Conservation (phyloP, 2,888 invertebrate species). For the Pyrrhia umbra region DNA sequence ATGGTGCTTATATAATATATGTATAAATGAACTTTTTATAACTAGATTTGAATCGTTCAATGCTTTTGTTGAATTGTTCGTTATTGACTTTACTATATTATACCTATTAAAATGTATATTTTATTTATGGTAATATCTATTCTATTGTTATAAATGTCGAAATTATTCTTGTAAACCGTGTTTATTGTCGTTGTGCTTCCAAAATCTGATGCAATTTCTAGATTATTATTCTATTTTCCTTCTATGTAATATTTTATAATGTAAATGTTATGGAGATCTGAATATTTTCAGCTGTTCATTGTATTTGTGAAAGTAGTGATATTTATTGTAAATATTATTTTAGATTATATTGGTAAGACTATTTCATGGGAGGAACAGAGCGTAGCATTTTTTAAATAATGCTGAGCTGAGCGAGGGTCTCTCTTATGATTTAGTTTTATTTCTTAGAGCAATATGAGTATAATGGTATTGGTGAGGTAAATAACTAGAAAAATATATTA, state of each 20-base stretch:
- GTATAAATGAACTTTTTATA: constrained; percentile 33
- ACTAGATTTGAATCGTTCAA: constrained; percentile 24
- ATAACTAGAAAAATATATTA: neutral
- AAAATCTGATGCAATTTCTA: constrained; percentile 48
- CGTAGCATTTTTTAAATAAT: neutral
- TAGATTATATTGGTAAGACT: constrained; percentile 25
- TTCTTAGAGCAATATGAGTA: constrained; percentile 22
- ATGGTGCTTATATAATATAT: constrained; percentile 51
- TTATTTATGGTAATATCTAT: constrained; percentile 23
- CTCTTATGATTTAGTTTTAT: constrained; percentile 3
- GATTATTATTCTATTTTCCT: constrained; percentile 34
- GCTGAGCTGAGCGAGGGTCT: neutral
- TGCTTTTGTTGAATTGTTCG: constrained; percentile 41
- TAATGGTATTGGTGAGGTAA: constrained; percentile 22
- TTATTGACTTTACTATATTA: constrained; percentile 6
- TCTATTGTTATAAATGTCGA: constrained; percentile 13
- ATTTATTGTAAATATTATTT: constrained; percentile 65
- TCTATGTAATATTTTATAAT: constrained; percentile 43
- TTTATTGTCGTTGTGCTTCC: constrained; percentile 40
- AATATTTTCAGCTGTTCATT: constrained; percentile 43
- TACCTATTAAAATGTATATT: constrained; percentile 34
- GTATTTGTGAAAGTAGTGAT: constrained; percentile 50
- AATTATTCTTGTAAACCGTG: constrained; percentile 18
- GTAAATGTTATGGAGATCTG: constrained; percentile 59
- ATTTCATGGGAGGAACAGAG: constrained; percentile 5